Base-by-base conservation (phyloP, 2,888 invertebrate genomes). In the Syritta pipiens region DNA sequence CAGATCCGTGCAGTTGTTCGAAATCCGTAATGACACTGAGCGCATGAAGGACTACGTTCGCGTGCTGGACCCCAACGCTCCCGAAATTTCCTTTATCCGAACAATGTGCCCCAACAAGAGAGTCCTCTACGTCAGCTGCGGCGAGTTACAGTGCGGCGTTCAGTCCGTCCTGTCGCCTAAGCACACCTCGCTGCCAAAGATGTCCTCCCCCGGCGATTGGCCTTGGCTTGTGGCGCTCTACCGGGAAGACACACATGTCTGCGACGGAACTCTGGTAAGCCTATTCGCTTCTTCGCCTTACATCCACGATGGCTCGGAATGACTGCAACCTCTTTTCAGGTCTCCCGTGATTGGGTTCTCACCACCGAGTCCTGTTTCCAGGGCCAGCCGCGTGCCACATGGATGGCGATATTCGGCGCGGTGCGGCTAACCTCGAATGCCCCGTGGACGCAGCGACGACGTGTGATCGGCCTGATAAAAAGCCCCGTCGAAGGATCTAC, bases 401-500 rank as follows among this genome's bases (percentile, higher is more conserved):
- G 96, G 96, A 92, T 93, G 20, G 96, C 95, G 0, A 91, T 94
- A 82, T 91, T 95, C 69, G 96, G 96, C 1, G 91, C 92, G 4
- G 92, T 95, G 0, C 91, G 96, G 44, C 90, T 95, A 37, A 92
- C 94, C 37, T 93, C 95, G 74, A 93, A 93, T 1, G 93, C 96
- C 0, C 96, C 97, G 0, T 96, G 96, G 96, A 95, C 95, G 83
- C 96, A 96, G 86, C 94, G 96, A 83, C 90, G 94, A 51, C 90
- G 95, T 63, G 93, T 96, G 55, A 92, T 96, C 3, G 96, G 96
- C 24, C 94, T 96, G 94, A 93, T 95, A 10, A 95, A 96, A 83
- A 96, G 96, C 0, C 96, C 96, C 0, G 95, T 96, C 0, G 96
- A 96, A 87, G 96, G 96, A 17, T 96, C 96, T 83, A 95, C 95